Percentiles rank a stretch among this genome's conserved stretches.
Conservation (phyloP, 2,888 invertebrate genomes). For the Ctenicera cuprea region DNA sequence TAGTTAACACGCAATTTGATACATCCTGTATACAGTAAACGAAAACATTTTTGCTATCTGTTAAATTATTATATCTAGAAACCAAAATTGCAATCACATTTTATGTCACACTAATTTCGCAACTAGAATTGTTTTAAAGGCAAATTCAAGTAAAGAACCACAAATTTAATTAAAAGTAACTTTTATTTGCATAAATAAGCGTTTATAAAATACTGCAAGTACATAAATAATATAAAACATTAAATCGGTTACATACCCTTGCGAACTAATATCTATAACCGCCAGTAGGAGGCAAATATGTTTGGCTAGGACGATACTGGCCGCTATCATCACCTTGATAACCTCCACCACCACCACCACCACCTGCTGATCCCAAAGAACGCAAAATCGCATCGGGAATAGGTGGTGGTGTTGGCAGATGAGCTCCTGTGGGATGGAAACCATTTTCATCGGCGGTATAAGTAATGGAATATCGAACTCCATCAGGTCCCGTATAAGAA, state of each 20-base stretch:
- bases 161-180: slow-evolving; percentile 4
- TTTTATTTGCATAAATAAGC: slow-evolving; percentile 31
- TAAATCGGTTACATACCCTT: not conserved
- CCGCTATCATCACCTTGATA: slow-evolving; percentile 58
- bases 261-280: slow-evolving; percentile 32
- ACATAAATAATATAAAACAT: slow-evolving; percentile 22
- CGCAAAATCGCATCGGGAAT: slow-evolving; percentile 76
- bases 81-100: too few species aligned
- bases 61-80: too few species aligned
- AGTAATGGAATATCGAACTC: slow-evolving; percentile 74
- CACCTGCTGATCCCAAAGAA: slow-evolving; percentile 58
- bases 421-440: slow-evolving; percentile 75
- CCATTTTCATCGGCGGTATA: slow-evolving; percentile 78
- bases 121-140: too few species aligned
- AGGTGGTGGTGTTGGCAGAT: slow-evolving; percentile 77
- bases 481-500: slow-evolving; percentile 77
- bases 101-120: too few species aligned
- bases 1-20: too few species aligned
- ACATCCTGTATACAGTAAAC: too few species aligned
- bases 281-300: slow-evolving; percentile 38
- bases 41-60: too few species aligned
- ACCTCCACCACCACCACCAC: slow-evolving; percentile 47
- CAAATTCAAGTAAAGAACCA: too few species aligned
- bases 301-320: slow-evolving; percentile 60
- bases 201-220: slow-evolving; percentile 32